Base-by-base conservation (phyloP, 2,113 vertebrate genomes). In the Leptobrachium ailaonicum region DNA sequence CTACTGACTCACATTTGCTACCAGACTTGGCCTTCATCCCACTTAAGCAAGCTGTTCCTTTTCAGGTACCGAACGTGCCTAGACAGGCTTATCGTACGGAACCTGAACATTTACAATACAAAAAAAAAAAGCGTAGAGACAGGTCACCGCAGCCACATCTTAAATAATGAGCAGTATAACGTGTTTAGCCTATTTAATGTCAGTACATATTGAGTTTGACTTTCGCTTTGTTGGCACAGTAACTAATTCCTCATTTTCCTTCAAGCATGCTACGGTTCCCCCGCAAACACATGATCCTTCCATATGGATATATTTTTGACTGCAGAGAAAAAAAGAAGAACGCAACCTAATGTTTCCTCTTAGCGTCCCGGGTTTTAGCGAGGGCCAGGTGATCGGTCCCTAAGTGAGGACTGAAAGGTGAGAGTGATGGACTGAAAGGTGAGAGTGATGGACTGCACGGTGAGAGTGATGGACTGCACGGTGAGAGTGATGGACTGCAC, bases 251-350 rank as follows among this genome's bases (percentile, higher is more conserved):
- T 69, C 64, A 81, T 69, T 81, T 73, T 64, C 45, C 45, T 53
- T 81, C 53, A 75, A 69, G 64, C 71, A 68, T 81, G 20, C 53
- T 75, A 47, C 69, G 56, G 62, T 56, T 81, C 72, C 60, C 53
- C 64, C 54, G 42, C 64, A 69, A 75, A 68, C 78, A 68, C 71
- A 80, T 67, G 50, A 81, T 69, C 69, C 53, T 45, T 75, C 56
- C 79, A 81, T 75, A 81, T 81, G 79, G 79, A 81, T 69, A 41
- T 69, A 40, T 11, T 69, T 41, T 81, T 60, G 13, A 62, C 47
- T 10, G 20, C 11, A 42, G 43, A 71, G 66, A 79, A 72, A 66
- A 50, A 50, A 50, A 50, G 8, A 50, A 50, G 47, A 50, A 50
- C 41, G 41, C 12, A 75, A 56, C 42, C 71, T 75, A 42, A 44